Evolutionary conservation across 92 coral and sea anemone genomes (phyloP), one percentile per base, ranked within the genome.

Genomic region (Porites divaricata): DNA sequence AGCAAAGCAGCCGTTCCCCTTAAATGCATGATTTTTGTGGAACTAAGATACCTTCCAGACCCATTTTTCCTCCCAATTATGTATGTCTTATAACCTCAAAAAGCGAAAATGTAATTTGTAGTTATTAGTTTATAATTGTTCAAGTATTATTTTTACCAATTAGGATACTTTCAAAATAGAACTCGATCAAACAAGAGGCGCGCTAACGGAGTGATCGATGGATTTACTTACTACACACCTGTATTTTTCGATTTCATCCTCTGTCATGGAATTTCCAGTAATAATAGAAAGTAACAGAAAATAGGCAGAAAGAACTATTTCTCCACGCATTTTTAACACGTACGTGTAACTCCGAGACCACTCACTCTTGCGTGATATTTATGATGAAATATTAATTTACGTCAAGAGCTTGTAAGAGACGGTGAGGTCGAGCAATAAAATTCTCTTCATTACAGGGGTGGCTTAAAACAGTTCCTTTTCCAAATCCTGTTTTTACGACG

Each of bases 201-300:
- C 7, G 45, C 45, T 35, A 35, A 35, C 4, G 45, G 5, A 35
- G 45, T 35, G 45, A 35, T 35, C 45, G 4, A 6, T 35, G 25
- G 25, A 63, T 26, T 41, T 62, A 3, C 9, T 61, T 35, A 21
- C 0, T 8, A 35, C 86, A 13, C 17, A 82, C 86, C 86, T 72
- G 88, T 89, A 94, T 41, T 70, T 86, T 15, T 67, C 67, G 92
- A 92, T 89, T 58, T 94, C 98, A 53, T 94, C 89, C 77, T 88
- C 88, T 51, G 93, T 84, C 95, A 94, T 92, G 54, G 83, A 81
- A 56, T 81, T 75, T 67, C 82, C 83, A 58, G 86, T 65, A 65
- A 90, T 59, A 7, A 88, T 67, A 16, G 81, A 72, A 61, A 83
- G 70, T 67, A 87, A 20, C 80, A 80, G 81, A 45, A 81, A 81